Percentiles rank a stretch among this genome's conserved stretches.
Conservation (phyloP, 2,797 vertebrate species). For the Spondyliosoma cantharus region DNA sequence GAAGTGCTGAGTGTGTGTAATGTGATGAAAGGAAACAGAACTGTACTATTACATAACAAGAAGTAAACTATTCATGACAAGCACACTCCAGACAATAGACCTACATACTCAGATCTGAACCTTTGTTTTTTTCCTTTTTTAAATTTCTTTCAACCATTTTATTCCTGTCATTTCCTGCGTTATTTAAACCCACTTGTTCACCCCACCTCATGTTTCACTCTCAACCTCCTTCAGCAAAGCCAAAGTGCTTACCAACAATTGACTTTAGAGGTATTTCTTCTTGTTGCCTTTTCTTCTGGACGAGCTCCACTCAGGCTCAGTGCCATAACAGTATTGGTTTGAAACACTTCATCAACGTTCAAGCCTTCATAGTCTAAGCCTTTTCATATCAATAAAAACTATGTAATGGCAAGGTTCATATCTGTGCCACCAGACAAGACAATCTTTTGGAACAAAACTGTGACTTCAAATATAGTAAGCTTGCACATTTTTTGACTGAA, state of each 20-base stretch:
- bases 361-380: neutral
- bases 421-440: too few relatives aligned
- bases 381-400: neutral
- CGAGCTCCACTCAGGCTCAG: neutral
- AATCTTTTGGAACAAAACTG: too few relatives aligned
- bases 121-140: neutral
- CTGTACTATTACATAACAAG: constrained; percentile 48
- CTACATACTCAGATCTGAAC: constrained; percentile 29
- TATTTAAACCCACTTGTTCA: neutral
- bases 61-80: constrained; percentile 57
- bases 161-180: neutral
- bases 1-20: constrained; percentile 20
- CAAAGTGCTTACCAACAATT: neutral
- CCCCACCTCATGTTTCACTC: neutral
- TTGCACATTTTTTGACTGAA: too few relatives aligned
- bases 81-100: constrained; percentile 33
- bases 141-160: neutral
- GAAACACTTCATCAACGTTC: constrained; percentile 12
- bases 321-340: constrained; percentile 10
- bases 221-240: neutral
- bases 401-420: neutral
- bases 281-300: neutral
- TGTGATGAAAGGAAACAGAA: constrained; percentile 19
- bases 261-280: neutral
- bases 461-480: too few relatives aligned